Evolutionary conservation across 2,113 vertebrate species (phyloP), one percentile per base, ranked within the genome.

Genomic region (Sitta europaea): DNA sequence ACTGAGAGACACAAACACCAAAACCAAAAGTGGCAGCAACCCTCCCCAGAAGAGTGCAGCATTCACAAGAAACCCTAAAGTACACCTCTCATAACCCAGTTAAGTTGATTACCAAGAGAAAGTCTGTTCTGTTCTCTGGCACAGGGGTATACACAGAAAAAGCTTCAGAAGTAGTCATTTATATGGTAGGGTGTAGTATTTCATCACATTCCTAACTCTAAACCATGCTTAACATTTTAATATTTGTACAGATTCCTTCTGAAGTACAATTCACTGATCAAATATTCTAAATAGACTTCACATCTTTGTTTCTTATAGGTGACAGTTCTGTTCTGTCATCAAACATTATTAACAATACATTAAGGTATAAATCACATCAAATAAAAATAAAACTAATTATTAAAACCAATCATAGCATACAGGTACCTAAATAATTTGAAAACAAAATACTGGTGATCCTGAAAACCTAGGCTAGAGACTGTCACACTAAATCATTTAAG

Each of bases 401-500:
- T 71, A 75, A 86, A 72, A 88, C 33, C 48, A 77, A 61, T 65
- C 22, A 3, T 19, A 22, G 18, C 20, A 1, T 36, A 43, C 50
- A 88, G n/a, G 33, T 65, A 88, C 51, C 13, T 20, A 90, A 86
- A 40, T 54, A 55, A 36, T 88, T 73, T 51, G 33, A 93, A 92
- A 77, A 18, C 59, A 91, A 93, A 88, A 57, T 45, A 86, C 18
- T 54, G 89, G 19, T 83, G 76, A 94, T 75, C 47, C 86, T 88
- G 74, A 72, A 96, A 94, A 94, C 54, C 76, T 50, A 94, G 35
- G 80, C 85, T 90, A 90, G 84, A 77, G 36, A 67, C 53, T 58
- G 63, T 43, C 68, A 86, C 79, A 84, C 55, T 95, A 72, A 97
- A 97, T 94, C 88, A 88, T 47, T 97, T 87, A 97, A 92, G 48